Evolutionary conservation across 1,140 invertebrate species (phyloP), one percentile per base, ranked within the genome.

Genomic region (Microplitis demolitor): DNA sequence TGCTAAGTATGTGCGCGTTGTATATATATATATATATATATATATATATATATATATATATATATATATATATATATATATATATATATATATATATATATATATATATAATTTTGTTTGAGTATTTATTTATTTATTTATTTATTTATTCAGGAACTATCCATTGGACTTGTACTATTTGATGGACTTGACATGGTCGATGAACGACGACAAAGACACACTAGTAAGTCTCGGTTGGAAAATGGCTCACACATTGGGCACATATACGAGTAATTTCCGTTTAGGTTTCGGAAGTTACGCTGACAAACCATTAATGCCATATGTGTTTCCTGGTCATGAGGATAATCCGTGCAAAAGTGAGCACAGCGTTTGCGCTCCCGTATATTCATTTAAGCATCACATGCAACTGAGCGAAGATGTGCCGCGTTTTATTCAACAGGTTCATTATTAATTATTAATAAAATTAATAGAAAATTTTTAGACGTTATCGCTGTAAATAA

Each of bases 141-240:
- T 45, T 45, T 45, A 45, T 45, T 11, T 9, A 35, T 35, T 53
- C 67, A 91, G 88, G 80, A 94, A 97, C 83, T 97, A 96, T 86
- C 96, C 96, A 1, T 88, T 98, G n/a, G 96, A 98, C 84, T 87
- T 98, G 6, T 98, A 98, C 83, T 96, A 96, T 79, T 84, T 98
- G 45, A 96, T 97, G 93, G 96, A 98, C 83, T 86, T 97, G 9
- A 96, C 95, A 4, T 93, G 93, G 87, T 95, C 95, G 3, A 98
- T 98, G 96, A 89, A 89, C 76, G 93, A 95, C 77, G 94, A 97
- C 78, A 94, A 96, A 79, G 89, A 93, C 3, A 96, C 94, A 6
- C 79, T 97, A 33, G 91, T 92, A 2, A 86, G 89, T 35, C 81
- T 97, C n/a, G 93, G 94, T n/a, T 86, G 85, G 11, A 87, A 91